Base-by-base conservation (phyloP, 2,888 invertebrate genomes). In the Leptinotarsa rubiginosa region DNA sequence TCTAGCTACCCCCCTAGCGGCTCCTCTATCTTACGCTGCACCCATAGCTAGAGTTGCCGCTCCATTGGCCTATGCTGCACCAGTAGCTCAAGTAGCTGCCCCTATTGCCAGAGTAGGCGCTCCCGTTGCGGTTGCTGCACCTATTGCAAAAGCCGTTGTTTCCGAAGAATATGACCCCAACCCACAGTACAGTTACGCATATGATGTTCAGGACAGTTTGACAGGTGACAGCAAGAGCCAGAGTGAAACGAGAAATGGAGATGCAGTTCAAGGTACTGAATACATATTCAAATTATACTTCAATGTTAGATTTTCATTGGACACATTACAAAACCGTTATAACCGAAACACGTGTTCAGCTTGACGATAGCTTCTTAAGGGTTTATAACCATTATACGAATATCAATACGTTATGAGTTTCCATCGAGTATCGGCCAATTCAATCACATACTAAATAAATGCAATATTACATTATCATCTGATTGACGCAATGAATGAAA, bases 161-260 rank as follows among this genome's bases (percentile, higher is more conserved):
- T 79, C 83, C 41, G 83, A 85, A 65, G 85, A 86, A 75, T 86
- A 85, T 82, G 86, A 86, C 75, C 85, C 85, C 13, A 81, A 86
- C 72, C 89, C 91, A 1, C 91, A 91, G 79, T 91, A 91, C 88
- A 89, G 88, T 82, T 91, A 89, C 85, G 88, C 90, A 0, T 91
- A 91, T 85, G 90, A 90, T 79, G 90, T 91, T 5, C 89, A 91
- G 80, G 91, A 91, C 80, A 87, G 88, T 78, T 86, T 90, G 69
- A 91, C 91, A 79, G 91, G 91, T 25, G 91, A 91, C 87, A 88
- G 83, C 85, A 91, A 91, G 85, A 88, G 87, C 25, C 92, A 92
- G 87, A 90, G 90, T 79, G 92, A 92, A 88, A 91, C 90, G 78
- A 91, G 92, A 76, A 88, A 89, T 78, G 92, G 92, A n/a, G 91